A percentile compares a stretch with the other conserved stretches of the same genome.
Evolutionary conservation across 2,113 vertebrate species (phyloP).

Genomic region (Gasterosteus nipponicus): DNA sequence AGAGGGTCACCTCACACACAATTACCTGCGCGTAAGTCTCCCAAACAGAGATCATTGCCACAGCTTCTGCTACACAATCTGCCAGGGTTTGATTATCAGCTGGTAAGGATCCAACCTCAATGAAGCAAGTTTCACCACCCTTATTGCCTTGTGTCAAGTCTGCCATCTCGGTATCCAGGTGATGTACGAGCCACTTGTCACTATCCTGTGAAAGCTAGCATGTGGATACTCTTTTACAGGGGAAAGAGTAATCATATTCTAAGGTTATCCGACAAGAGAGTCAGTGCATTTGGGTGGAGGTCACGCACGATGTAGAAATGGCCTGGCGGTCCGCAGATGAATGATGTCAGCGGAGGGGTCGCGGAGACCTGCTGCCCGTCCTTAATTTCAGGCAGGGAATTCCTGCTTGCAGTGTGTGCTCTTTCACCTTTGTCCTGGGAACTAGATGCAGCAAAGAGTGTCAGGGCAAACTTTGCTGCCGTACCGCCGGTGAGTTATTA

Average conservation of each 20-base stretch:
- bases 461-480: slow-evolving; percentile 69
- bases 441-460: slow-evolving; percentile 46
- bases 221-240: background rate
- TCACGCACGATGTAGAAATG: slow-evolving; percentile 36
- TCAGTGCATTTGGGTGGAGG: slow-evolving; percentile 43
- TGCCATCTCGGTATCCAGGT: background rate
- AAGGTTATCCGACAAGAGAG: slow-evolving; percentile 48
- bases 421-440: slow-evolving; percentile 64
- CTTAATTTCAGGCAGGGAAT: slow-evolving; percentile 63
- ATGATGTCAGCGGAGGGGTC: slow-evolving; percentile 40
- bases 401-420: slow-evolving; percentile 41
- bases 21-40: slow-evolving; percentile 23
- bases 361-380: slow-evolving; percentile 34
- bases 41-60: slow-evolving; percentile 21
- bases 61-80: slow-evolving; percentile 41
- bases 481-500: slow-evolving; percentile 76
- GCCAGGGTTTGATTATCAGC: slow-evolving; percentile 45
- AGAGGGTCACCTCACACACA: slow-evolving; percentile 30
- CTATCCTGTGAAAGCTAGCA: background rate
- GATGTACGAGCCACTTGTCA: background rate
- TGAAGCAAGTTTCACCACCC: background rate
- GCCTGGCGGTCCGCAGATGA: slow-evolving; percentile 31
- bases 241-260: slow-evolving; percentile 26
- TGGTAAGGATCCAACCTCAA: slow-evolving; percentile 41
- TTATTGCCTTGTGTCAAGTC: background rate